These are phyloP conservation scores for Cataglyphis livida DNA, from an alignment of 2,888 invertebrate genomes.

Conservation along the genomic window DNA sequence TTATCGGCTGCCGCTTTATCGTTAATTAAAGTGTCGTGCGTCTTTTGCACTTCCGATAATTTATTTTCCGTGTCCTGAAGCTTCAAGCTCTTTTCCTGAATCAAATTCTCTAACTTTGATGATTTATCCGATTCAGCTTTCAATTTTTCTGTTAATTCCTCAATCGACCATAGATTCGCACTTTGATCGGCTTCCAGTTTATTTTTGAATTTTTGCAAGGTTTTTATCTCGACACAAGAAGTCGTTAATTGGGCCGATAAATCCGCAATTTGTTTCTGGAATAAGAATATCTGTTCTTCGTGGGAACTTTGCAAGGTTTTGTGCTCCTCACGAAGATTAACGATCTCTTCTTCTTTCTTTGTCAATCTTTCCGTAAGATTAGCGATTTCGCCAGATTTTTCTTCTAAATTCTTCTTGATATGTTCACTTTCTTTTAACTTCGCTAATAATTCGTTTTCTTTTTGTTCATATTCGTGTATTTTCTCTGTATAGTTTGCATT, in stretches of 20 bases:
- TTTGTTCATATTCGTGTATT: constrained; percentile 63
- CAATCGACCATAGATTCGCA: constrained; percentile 83
- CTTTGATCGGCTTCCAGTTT: constrained; percentile 74
- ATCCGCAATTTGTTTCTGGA: constrained; percentile 71
- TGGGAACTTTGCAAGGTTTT: constrained; percentile 75
- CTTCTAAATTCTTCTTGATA: constrained; percentile 86
- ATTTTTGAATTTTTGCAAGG: constrained; percentile 69
- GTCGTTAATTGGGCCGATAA: constrained; percentile 71
- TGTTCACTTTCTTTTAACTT: constrained; percentile 79
- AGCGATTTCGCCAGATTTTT: constrained; percentile 85
- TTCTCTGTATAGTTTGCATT: constrained; percentile 64
- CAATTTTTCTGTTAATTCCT: constrained; percentile 83
- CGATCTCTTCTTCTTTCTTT: constrained; percentile 68
- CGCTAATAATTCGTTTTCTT: constrained; percentile 69
- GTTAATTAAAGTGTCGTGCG: constrained; percentile 32
- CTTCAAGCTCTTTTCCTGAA: constrained; percentile 80
- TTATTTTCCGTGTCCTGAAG: constrained; percentile 84
- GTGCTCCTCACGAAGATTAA: constrained; percentile 77
- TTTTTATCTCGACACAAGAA: constrained; percentile 73
- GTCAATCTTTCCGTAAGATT: constrained; percentile 74
- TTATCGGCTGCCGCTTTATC: constrained; percentile 45
- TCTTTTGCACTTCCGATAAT: constrained; percentile 51
- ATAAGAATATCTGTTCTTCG: constrained; percentile 76
- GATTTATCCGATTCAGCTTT: constrained; percentile 66
- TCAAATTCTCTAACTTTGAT: constrained; percentile 68